Percentiles rank a stretch among this genome's conserved stretches.
Conservation (phyloP, 2,113 vertebrate species). For the Melanerpes aurifrons region DNA sequence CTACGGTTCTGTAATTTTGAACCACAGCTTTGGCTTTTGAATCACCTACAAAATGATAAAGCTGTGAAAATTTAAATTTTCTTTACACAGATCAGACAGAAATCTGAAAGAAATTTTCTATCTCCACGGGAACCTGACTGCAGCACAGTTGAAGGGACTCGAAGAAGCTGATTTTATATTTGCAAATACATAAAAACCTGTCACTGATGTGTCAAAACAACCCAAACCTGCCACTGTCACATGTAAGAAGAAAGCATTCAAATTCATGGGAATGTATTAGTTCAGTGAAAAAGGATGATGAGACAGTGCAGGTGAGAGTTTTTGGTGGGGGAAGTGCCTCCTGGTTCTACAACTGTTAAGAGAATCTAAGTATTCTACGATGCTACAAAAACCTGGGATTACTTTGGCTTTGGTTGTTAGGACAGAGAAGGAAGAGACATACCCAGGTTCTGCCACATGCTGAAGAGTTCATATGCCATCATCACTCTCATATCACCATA, state of each 20-base stretch:
- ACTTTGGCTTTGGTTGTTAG: not conserved
- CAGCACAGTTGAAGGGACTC: not conserved
- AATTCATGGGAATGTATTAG: not conserved
- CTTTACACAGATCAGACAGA: not conserved
- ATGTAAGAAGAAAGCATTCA: not conserved
- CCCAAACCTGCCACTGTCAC: not conserved
- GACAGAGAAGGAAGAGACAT: constrained; percentile 38
- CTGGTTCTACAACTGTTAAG: not conserved
- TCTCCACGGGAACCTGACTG: not conserved
- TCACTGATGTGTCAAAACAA: not conserved
- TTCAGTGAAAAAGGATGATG: not conserved
- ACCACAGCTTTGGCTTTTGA: not conserved
- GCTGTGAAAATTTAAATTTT: not conserved
- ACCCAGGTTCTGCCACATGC: constrained; percentile 92
- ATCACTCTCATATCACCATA: constrained; percentile 90
- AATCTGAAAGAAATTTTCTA: not conserved
- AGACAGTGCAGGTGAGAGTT: not conserved
- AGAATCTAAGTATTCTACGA: not conserved
- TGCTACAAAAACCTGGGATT: not conserved
- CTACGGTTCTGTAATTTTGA: not conserved
- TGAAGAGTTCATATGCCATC: constrained; percentile 91
- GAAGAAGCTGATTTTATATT: not conserved
- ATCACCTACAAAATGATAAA: not conserved
- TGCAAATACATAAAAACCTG: not conserved
- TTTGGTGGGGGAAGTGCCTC: not conserved